Conservation (phyloP, 2,113 vertebrate species). For the Scomber colias region DNA sequence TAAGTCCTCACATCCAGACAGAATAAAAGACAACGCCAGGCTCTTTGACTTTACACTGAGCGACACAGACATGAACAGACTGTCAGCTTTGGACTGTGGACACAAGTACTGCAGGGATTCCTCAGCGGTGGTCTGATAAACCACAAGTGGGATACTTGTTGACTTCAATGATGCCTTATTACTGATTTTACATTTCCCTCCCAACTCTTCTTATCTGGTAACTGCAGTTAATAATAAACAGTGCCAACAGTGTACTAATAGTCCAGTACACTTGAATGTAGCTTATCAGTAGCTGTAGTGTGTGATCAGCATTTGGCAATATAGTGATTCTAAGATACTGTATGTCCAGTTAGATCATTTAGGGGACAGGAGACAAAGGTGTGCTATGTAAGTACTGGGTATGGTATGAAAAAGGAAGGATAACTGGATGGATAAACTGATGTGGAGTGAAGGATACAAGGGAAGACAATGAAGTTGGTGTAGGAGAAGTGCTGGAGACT, state of each 20-base stretch:
- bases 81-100: conserved; percentile 80
- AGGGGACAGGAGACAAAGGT: too few species aligned
- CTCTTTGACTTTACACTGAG: conserved; percentile 85
- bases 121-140: conserved; percentile 76
- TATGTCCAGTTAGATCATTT: too few species aligned
- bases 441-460: conserved; percentile 76
- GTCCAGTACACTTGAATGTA: too few species aligned
- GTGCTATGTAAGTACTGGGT: not conserved
- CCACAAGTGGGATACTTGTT: not conserved
- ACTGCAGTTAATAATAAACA: conserved; percentile 37
- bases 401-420: too few species aligned
- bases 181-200: conserved; percentile 7
- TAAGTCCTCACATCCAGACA: conserved; percentile 81
- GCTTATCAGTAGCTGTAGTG: not conserved
- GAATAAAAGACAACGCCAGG: conserved; percentile 79
- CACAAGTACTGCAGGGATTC: conserved; percentile 88
- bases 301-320: not conserved
- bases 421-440: not conserved
- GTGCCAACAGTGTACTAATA: too few species aligned
- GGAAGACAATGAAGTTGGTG: conserved; percentile 78
- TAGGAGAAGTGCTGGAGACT: conserved; percentile 80
- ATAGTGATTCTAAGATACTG: too few species aligned
- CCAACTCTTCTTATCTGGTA: conserved; percentile 79
- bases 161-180: not conserved
- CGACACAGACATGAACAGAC: conserved; percentile 76